phyloP scores from a whole-genome alignment of 23 tunicate species.

The Botrylloides violaceus region DNA sequence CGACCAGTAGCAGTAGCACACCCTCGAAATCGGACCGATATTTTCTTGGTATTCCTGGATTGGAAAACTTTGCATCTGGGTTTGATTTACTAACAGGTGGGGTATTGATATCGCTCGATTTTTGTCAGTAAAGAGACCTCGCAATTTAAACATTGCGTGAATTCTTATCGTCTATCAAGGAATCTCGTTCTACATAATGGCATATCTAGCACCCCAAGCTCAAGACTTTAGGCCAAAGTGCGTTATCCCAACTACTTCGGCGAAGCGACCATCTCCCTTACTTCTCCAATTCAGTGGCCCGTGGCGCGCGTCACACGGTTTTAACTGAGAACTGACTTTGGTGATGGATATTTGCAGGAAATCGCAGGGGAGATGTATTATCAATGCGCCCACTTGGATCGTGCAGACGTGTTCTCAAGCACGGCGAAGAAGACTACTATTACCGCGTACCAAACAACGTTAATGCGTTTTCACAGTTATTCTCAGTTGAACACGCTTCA shows the following conservation, averaged over 20 bases:
- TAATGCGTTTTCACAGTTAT: constrained; percentile 57
- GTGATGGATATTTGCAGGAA: too few relatives aligned
- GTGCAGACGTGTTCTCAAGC: constrained; percentile 53
- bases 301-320: too few relatives aligned
- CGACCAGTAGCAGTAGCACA: constrained; percentile 20
- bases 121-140: not conserved
- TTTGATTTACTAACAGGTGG: constrained; percentile 81
- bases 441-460: constrained; percentile 77
- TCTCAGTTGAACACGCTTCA: not conserved
- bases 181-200: too few relatives aligned
- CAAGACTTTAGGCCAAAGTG: too few relatives aligned
- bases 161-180: too few relatives aligned
- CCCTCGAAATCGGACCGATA: constrained; percentile 58
- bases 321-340: too few relatives aligned
- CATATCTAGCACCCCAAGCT: too few relatives aligned
- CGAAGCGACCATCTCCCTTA: too few relatives aligned
- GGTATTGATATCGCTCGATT: not conserved
- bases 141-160: too few relatives aligned
- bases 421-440: constrained; percentile 49
- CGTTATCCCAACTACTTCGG: too few relatives aligned
- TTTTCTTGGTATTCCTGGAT: constrained; percentile 79
- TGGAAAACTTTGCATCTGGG: constrained; percentile 65
- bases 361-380: constrained; percentile 33
- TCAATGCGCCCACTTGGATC: constrained; percentile 78
- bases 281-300: too few relatives aligned